Conservation (phyloP, 2,113 vertebrate genomes). For the Platanista minor region DNA sequence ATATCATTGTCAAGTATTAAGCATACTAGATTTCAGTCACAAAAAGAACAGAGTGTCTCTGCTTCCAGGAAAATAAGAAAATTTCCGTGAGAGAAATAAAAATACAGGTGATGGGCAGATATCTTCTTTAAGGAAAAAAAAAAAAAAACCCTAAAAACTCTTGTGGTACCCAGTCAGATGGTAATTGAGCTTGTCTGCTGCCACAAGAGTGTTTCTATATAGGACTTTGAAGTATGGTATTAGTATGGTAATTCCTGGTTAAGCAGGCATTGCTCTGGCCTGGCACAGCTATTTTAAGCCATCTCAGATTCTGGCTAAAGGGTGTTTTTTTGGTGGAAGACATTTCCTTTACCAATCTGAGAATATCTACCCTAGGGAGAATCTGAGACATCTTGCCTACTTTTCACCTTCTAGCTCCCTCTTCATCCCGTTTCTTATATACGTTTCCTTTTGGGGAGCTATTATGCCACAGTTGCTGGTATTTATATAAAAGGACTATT, state of each 20-base stretch:
- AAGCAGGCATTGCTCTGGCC: constrained; percentile 30
- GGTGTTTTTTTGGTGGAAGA: neutral
- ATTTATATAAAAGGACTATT: constrained; percentile 67
- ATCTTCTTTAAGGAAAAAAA: constrained; percentile 23
- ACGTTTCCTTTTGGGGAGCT: constrained; percentile 40
- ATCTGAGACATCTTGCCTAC: constrained; percentile 56
- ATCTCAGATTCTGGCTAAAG: constrained; percentile 48
- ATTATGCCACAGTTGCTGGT: constrained; percentile 46
- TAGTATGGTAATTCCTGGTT: constrained; percentile 12
- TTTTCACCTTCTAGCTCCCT: neutral
- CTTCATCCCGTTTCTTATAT: neutral
- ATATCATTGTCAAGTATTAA: constrained; percentile 40
- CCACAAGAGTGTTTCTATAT: neutral
- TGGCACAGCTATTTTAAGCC: constrained; percentile 62
- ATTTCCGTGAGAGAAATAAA: neutral
- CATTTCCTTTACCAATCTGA: neutral
- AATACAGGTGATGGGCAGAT: constrained; percentile 47
- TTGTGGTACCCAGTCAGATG: neutral
- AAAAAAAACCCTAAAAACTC: neutral
- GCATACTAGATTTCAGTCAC: neutral
- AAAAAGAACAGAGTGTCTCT: constrained; percentile 8
- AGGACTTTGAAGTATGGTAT: constrained; percentile 5
- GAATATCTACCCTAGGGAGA: constrained; percentile 4
- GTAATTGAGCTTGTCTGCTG: neutral
- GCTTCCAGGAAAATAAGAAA: neutral